A percentile compares a stretch with the other conserved stretches of the same genome.
phyloP scores from a whole-genome alignment of 2,113 vertebrate species.

The Spheniscus mendiculus region DNA sequence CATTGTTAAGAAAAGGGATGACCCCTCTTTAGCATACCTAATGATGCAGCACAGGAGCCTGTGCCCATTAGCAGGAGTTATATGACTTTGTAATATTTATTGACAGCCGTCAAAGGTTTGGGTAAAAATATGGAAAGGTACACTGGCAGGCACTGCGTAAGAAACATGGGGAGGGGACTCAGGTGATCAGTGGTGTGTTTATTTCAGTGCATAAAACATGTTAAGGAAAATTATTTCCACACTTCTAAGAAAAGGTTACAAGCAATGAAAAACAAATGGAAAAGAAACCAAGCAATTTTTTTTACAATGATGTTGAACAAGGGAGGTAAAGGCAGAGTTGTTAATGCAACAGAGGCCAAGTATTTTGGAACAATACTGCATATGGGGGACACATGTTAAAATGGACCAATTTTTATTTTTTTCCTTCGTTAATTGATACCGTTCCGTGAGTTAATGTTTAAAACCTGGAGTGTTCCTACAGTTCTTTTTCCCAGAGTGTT shows the following conservation, averaged over 20 bases:
- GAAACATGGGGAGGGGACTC: neutral
- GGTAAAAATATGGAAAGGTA: neutral
- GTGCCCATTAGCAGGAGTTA: neutral
- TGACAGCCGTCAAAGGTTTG: neutral
- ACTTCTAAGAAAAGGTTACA: neutral
- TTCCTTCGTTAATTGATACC: neutral
- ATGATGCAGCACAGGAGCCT: neutral
- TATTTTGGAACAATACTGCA: neutral
- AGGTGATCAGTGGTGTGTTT: constrained; percentile 5
- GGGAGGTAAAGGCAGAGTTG: neutral
- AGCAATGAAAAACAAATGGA: neutral
- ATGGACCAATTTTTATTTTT: neutral
- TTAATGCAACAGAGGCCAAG: neutral
- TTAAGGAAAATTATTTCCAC: neutral
- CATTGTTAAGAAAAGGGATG: neutral
- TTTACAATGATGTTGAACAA: constrained; percentile 14
- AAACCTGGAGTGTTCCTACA: neutral
- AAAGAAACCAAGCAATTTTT: neutral
- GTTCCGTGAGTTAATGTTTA: neutral
- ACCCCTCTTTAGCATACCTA: neutral
- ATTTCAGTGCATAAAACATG: constrained; percentile 1
- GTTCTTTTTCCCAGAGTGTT: neutral
- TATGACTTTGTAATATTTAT: neutral
- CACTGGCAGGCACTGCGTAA: neutral
- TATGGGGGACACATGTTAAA: neutral